Conservation (phyloP, 1,140 invertebrate genomes). For the Diploscapter pachys region DNA sequence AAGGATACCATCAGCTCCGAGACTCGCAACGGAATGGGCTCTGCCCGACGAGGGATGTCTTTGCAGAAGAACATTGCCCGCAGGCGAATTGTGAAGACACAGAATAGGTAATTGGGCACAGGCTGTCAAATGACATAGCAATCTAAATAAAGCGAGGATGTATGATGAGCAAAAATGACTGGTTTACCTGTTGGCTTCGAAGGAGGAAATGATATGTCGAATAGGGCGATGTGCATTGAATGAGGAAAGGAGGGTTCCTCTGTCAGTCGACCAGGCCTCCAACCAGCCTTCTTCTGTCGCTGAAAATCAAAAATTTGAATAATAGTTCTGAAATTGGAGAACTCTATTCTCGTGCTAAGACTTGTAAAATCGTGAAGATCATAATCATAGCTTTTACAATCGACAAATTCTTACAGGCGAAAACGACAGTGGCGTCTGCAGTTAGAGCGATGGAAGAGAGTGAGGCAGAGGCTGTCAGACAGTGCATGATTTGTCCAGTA, state of each 20-base stretch:
- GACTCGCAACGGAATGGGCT: slow-evolving; percentile 20
- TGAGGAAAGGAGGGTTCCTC: slow-evolving; percentile 34
- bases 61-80: slow-evolving; percentile 10
- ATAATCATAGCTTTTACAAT: neutral
- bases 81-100: slow-evolving; percentile 43
- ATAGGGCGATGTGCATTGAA: slow-evolving; percentile 43
- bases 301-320: slow-evolving; percentile 6
- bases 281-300: slow-evolving; percentile 38
- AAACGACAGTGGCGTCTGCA: slow-evolving; percentile 36
- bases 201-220: slow-evolving; percentile 27
- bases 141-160: neutral
- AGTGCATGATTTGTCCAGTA: slow-evolving; percentile 41
- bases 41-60: slow-evolving; percentile 17
- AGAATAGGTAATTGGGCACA: slow-evolving; percentile 42
- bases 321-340: too few species aligned
- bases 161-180: slow-evolving; percentile 5
- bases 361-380: neutral
- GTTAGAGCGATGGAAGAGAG: slow-evolving; percentile 33
- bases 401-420: slow-evolving; percentile 24
- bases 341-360: too few species aligned
- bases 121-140: slow-evolving; percentile 15
- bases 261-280: slow-evolving; percentile 37
- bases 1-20: slow-evolving; percentile 10
- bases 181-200: slow-evolving; percentile 32
- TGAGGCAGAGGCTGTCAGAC: slow-evolving; percentile 49